Conservation (phyloP, 2,797 vertebrate genomes). For the Alca torda region DNA sequence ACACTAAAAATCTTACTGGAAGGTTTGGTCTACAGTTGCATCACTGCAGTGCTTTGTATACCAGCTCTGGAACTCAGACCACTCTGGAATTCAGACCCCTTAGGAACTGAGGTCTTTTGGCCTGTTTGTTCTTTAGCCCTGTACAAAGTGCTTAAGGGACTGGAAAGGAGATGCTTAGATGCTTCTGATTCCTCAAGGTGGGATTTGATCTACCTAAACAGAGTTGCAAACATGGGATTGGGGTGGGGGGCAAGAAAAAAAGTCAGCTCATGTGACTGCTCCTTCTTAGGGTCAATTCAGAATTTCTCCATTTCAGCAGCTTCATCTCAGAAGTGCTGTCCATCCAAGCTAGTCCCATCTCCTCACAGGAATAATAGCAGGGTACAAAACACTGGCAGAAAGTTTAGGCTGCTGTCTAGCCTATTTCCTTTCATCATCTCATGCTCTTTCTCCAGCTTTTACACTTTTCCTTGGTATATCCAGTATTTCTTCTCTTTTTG, state of each 20-base stretch:
- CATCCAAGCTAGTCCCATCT: neutral
- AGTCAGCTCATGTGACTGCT: neutral
- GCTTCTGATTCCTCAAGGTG: neutral
- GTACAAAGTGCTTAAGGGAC: neutral
- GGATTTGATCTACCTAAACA: neutral
- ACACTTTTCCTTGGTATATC: neutral
- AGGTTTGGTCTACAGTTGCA: neutral
- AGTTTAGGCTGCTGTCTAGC: neutral
- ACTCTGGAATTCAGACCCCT: neutral
- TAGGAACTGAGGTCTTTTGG: neutral
- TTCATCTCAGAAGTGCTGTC: neutral
- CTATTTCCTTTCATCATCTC: neutral
- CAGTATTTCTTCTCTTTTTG: neutral
- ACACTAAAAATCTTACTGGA: neutral
- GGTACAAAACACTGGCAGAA: neutral
- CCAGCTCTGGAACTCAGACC: neutral
- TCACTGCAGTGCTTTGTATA: neutral
- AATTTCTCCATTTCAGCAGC: neutral
- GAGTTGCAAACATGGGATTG: neutral
- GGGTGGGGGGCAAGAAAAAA: too few species aligned
- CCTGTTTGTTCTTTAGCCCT: neutral
- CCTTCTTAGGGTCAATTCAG: neutral
- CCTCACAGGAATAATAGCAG: neutral
- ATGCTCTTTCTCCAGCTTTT: neutral
- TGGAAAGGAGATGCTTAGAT: neutral